Conservation (phyloP, 2,797 vertebrate species). For the Enteromius radiatus region DNA sequence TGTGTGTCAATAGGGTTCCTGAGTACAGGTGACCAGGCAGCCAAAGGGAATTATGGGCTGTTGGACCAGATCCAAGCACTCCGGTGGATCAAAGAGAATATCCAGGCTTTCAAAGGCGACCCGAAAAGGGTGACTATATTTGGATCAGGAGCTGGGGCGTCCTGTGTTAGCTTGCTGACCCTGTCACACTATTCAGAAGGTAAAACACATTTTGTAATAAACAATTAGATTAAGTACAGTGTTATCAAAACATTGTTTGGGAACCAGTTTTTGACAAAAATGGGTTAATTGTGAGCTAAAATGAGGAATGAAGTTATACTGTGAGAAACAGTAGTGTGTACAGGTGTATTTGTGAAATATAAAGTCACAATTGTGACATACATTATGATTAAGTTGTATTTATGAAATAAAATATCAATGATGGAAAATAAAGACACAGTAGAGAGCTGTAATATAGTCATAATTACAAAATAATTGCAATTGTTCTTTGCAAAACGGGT, state of each 20-base stretch:
- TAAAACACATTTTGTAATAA: constrained; percentile 61
- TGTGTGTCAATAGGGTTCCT: constrained; percentile 84
- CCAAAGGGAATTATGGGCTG: constrained; percentile 96
- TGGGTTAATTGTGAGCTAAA: background rate
- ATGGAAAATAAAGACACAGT: background rate
- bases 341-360: background rate
- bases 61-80: constrained; percentile 97
- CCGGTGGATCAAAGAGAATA: constrained; percentile 97
- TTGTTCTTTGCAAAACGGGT: background rate
- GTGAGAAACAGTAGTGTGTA: background rate
- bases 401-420: background rate
- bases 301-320: background rate
- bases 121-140: constrained; percentile 96
- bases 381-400: background rate
- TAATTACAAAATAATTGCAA: background rate
- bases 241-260: background rate
- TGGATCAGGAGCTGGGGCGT: constrained; percentile 94
- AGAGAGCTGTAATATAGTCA: background rate
- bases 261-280: background rate
- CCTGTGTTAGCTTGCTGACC: constrained; percentile 94
- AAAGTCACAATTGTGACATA: background rate
- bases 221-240: background rate
- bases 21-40: constrained; percentile 96
- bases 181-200: constrained; percentile 99
- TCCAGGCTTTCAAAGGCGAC: constrained; percentile 93